Percentiles rank a stretch among this genome's conserved stretches.
Conservation (phyloP, 1,140 invertebrate genomes). For the Homarus americanus region DNA sequence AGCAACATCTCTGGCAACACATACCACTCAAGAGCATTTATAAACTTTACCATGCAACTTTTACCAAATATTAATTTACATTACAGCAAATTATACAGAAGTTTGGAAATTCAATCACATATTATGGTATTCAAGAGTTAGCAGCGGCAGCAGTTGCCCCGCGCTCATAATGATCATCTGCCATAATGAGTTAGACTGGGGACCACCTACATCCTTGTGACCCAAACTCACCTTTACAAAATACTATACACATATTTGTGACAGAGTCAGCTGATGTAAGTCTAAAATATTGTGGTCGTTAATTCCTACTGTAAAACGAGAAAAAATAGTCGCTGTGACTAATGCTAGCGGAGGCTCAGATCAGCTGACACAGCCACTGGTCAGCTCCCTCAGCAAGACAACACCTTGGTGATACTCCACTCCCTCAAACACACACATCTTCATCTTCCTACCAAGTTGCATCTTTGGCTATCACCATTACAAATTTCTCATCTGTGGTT, state of each 20-base stretch:
- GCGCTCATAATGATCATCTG: constrained; percentile 18
- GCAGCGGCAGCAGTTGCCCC: neutral
- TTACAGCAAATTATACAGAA: neutral
- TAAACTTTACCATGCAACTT: neutral
- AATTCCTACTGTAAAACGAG: constrained; percentile 4
- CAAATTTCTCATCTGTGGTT: neutral
- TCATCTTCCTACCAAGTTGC: neutral
- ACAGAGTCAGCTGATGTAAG: constrained; percentile 28
- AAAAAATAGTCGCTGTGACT: constrained; percentile 25
- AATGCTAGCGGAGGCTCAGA: constrained; percentile 18
- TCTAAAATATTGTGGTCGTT: constrained; percentile 1
- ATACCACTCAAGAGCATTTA: too few species aligned
- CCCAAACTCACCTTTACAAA: constrained; percentile 52
- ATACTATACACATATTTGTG: constrained; percentile 48
- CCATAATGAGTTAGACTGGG: constrained; percentile 55
- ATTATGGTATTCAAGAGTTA: neutral
- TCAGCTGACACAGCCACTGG: constrained; percentile 2
- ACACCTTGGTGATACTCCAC: constrained; percentile 19
- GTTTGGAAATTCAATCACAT: neutral
- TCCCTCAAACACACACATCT: constrained; percentile 4
- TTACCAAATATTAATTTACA: neutral
- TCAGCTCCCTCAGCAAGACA: constrained; percentile 23
- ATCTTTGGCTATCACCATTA: constrained; percentile 18
- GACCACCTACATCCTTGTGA: constrained; percentile 53
- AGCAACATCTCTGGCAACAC: too few species aligned